Conservation (phyloP, 2,888 invertebrate species). For the Nematopogon swammerdamellus region DNA sequence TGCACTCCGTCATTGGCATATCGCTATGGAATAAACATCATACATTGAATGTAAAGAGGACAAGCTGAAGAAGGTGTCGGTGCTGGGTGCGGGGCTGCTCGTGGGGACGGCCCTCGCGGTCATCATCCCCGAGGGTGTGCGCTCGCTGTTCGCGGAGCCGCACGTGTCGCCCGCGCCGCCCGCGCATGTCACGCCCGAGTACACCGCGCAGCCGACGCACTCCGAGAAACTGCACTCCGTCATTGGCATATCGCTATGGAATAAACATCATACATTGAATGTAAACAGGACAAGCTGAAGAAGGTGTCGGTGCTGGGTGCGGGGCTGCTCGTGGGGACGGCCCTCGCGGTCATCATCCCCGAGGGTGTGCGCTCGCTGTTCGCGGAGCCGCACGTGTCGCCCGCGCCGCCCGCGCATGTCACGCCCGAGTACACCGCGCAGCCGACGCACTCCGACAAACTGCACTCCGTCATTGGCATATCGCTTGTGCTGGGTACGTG, state of each 20-base stretch:
- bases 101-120: constrained; percentile 97
- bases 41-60: too few relatives aligned
- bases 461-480: constrained; percentile 84
- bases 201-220: constrained; percentile 37
- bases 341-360: constrained; percentile 96
- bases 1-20: too few relatives aligned
- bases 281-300: constrained; percentile 90
- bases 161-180: constrained; percentile 24
- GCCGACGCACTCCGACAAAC: constrained; percentile 46
- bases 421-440: constrained; percentile 37
- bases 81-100: constrained; percentile 93
- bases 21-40: too few relatives aligned
- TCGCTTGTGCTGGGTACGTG: constrained; percentile 76
- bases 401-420: too few relatives aligned
- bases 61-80: constrained; percentile 88
- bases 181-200: constrained; percentile 35
- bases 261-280: too few relatives aligned
- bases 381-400: constrained; percentile 30
- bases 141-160: constrained; percentile 63
- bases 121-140: constrained; percentile 98
- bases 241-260: too few relatives aligned
- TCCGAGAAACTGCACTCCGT: too few relatives aligned
- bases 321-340: constrained; percentile 95
- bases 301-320: constrained; percentile 95
- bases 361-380: constrained; percentile 91